Conservation (phyloP, 2,888 invertebrate species). For the Apodemia mormo region DNA sequence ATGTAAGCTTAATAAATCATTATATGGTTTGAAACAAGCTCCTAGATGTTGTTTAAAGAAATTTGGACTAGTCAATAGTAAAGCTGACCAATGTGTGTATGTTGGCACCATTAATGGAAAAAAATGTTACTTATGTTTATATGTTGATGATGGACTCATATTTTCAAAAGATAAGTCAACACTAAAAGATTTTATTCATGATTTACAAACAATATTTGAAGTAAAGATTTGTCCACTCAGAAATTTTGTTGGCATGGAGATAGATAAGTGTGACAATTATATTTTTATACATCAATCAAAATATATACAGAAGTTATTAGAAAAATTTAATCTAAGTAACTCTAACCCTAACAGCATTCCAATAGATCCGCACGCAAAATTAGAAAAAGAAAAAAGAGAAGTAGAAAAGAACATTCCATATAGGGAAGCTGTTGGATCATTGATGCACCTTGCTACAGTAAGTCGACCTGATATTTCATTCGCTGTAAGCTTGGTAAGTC, state of each 20-base stretch:
- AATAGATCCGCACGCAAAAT: background rate
- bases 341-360: background rate
- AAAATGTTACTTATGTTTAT: slow-evolving; percentile 24
- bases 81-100: slow-evolving; percentile 27
- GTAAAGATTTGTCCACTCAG: background rate
- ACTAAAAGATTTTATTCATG: background rate
- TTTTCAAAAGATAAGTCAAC: slow-evolving; percentile 3
- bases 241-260: background rate
- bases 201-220: background rate
- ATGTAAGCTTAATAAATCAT: slow-evolving; percentile 22
- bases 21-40: slow-evolving; percentile 20
- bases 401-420: background rate
- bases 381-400: background rate
- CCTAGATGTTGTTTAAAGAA: slow-evolving; percentile 21
- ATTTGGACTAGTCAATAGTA: slow-evolving; percentile 26
- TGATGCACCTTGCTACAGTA: background rate
- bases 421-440: background rate
- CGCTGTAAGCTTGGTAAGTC: background rate
- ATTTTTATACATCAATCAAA: background rate
- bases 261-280: background rate
- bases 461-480: background rate
- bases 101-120: slow-evolving; percentile 17
- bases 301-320: background rate
- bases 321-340: background rate
- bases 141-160: slow-evolving; percentile 28